Evolutionary conservation across 2,888 invertebrate genomes (phyloP), one percentile per base, ranked within the genome.

Genomic region (Scaeva pyrastri): DNA sequence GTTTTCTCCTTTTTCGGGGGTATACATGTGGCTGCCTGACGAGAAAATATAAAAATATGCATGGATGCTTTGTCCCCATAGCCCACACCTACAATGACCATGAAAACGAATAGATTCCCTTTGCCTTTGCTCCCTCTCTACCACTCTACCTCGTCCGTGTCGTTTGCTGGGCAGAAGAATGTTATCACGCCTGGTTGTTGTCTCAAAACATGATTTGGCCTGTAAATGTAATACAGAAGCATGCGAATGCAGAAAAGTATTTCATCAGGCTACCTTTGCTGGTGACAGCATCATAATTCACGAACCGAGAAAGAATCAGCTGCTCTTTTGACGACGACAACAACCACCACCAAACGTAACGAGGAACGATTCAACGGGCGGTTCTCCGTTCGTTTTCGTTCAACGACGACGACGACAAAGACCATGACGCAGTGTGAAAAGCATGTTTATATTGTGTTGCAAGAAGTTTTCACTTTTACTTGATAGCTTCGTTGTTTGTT

Each of bases 401-500:
- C 21, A 39, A 39, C 12, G 60, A 39, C 12, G 19, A 21, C 45
- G 7, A 48, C 14, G 1, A n/a, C 43, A 4, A 45, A 11, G 10
- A 10, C 60, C 19, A 39, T 58, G 58, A 48, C 50, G 41, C 41
- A 23, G 78, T 55, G 58, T 55, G 60, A 76, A 66, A 55, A 64
- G 64, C 36, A 60, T 72, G 75, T 76, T n/a, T 84, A 26, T 52
- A 11, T 39, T 5, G 11, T 39, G 52, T 52, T 66, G 45, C 8
- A 36, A 66, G 70, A 79, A 76, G 76, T 76, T 85, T 84, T 85
- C 76, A 85, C 85, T 85, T 85, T 85, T 85, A 81, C 85, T 85
- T 76, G 76, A 43, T 56, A 56, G 58, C 5, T 1, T 39, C 62
- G 72, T 48, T 75, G 5, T 72, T 73, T 50, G 23, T 60, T 31